These are phyloP conservation scores for Amblyraja radiata DNA, from an alignment of 2,797 vertebrate species.

Conservation along the genomic window DNA sequence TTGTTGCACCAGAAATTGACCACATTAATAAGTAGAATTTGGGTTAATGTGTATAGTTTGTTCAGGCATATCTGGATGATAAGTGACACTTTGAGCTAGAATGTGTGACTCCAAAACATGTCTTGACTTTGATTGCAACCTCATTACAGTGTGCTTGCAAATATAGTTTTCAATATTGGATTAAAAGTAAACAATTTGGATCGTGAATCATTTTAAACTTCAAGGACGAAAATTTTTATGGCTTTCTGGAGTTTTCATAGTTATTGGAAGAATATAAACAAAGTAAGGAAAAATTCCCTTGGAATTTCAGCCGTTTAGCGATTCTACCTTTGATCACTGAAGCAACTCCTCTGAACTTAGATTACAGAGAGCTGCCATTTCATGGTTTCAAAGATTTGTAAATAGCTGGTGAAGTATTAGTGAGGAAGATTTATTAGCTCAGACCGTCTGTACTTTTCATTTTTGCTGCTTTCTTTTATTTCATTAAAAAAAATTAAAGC, in stretches of 20 bases:
- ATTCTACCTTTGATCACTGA: constrained; percentile 8
- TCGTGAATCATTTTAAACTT: background rate
- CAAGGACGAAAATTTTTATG: background rate
- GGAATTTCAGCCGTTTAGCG: background rate
- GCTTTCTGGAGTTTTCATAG: background rate
- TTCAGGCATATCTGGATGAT: background rate
- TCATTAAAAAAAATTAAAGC: background rate
- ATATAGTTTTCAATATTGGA: background rate
- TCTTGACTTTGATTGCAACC: background rate
- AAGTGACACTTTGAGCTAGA: background rate
- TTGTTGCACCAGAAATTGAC: background rate
- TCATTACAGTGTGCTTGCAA: background rate
- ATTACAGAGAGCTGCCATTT: background rate
- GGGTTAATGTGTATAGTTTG: background rate
- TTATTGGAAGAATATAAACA: background rate
- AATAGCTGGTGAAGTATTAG: background rate
- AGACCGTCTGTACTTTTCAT: background rate
- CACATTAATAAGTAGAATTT: background rate
- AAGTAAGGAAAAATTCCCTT: background rate
- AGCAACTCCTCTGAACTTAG: background rate
- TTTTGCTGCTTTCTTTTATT: background rate
- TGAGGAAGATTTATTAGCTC: background rate
- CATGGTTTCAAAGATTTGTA: background rate
- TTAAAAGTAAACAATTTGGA: background rate
- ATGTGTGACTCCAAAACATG: background rate